A percentile compares a stretch with the other conserved stretches of the same genome.
Evolutionary conservation across 2,797 vertebrate genomes (phyloP).

Genomic region (Cetoscarus ocellatus): DNA sequence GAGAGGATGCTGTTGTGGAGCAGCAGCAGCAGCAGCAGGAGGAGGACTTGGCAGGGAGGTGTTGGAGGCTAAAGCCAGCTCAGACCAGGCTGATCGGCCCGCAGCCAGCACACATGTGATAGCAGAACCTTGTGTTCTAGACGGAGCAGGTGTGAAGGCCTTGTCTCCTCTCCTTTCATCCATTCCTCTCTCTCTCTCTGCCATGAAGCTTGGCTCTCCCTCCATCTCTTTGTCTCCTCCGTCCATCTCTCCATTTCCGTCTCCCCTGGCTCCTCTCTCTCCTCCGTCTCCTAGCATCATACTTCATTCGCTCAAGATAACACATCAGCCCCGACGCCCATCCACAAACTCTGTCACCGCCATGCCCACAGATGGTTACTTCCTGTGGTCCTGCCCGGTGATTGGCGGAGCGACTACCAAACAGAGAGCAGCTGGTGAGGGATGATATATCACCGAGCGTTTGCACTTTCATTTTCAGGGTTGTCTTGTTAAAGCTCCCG

Average conservation of each 20-base stretch:
- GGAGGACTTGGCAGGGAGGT: slow-evolving; percentile 61
- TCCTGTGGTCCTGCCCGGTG: slow-evolving; percentile 75
- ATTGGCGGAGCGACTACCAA: slow-evolving; percentile 80
- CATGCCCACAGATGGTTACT: slow-evolving; percentile 79
- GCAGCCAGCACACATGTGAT: slow-evolving; percentile 68
- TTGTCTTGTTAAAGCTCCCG: slow-evolving; percentile 79
- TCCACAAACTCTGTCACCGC: slow-evolving; percentile 73
- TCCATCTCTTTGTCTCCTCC: slow-evolving; percentile 39
- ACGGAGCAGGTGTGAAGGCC: slow-evolving; percentile 71
- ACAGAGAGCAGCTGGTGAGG: slow-evolving; percentile 81
- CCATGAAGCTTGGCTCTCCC: slow-evolving; percentile 39
- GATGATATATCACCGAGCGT: slow-evolving; percentile 80
- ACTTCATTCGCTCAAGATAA: slow-evolving; percentile 74
- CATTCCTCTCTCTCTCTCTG: slow-evolving; percentile 24
- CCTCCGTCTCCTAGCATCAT: slow-evolving; percentile 39
- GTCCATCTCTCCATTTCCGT: slow-evolving; percentile 50
- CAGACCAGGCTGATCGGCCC: slow-evolving; percentile 60
- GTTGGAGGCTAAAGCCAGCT: slow-evolving; percentile 60
- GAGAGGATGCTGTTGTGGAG: slow-evolving; percentile 48
- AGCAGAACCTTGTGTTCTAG: slow-evolving; percentile 63
- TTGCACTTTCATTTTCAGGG: slow-evolving; percentile 83
- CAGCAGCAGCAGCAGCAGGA: slow-evolving; percentile 63
- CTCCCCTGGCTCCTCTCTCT: not conserved
- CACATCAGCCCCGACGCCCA: slow-evolving; percentile 66
- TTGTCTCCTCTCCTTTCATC: slow-evolving; percentile 54